Conservation (phyloP, 2,888 invertebrate species). For the Heliconius ethilla region DNA sequence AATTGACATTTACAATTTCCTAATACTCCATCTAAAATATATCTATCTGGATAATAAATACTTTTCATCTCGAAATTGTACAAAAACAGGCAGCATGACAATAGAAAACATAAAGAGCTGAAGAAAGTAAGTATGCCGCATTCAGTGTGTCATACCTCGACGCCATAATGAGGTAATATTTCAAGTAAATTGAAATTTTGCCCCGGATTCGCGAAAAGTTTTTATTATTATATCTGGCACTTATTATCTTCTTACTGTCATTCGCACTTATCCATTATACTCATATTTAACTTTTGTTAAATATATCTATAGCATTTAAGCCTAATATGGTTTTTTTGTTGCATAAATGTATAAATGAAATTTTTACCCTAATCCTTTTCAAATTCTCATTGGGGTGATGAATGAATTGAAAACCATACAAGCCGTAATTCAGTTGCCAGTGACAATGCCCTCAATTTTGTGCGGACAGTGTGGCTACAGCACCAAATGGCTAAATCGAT, state of each 20-base stretch:
- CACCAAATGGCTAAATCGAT: slow-evolving; percentile 37
- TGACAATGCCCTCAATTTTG: slow-evolving; percentile 41
- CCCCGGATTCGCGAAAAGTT: slow-evolving; percentile 51
- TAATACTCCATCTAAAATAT: background rate
- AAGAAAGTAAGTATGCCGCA: slow-evolving; percentile 40
- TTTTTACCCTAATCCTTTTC: background rate
- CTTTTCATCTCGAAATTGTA: background rate
- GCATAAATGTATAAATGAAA: background rate
- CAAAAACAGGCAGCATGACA: slow-evolving; percentile 25
- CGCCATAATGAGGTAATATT: slow-evolving; percentile 53
- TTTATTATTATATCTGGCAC: slow-evolving; percentile 48
- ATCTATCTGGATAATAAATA: background rate
- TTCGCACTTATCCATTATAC: slow-evolving; percentile 33
- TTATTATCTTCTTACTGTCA: slow-evolving; percentile 44
- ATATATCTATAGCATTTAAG: background rate
- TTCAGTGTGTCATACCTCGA: slow-evolving; percentile 45
- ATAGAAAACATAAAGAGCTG: slow-evolving; percentile 36
- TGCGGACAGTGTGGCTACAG: slow-evolving; percentile 37
- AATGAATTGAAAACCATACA: slow-evolving; percentile 24
- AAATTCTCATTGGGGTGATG: slow-evolving; percentile 27
- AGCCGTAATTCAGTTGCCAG: slow-evolving; percentile 37
- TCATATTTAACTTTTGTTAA: slow-evolving; percentile 17
- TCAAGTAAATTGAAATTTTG: slow-evolving; percentile 52
- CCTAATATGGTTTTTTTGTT: background rate
- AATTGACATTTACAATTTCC: background rate